Base-by-base conservation (phyloP, 2,888 invertebrate species). In the Parelbella ahira region DNA sequence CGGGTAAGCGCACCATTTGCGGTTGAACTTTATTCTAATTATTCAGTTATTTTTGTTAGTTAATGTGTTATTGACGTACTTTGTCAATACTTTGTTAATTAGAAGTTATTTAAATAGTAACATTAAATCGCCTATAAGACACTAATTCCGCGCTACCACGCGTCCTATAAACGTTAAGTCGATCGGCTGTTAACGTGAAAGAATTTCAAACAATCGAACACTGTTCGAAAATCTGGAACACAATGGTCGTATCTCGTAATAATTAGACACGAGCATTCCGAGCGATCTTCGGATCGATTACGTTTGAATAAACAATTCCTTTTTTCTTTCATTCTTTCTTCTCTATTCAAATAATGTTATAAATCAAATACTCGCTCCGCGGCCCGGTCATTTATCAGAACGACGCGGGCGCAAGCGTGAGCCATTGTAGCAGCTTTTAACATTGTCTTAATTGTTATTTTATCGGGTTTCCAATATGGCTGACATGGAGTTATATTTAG, bases 381-480 rank as follows among this genome's bases (percentile, higher is more conserved):
- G 72, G 74, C 68, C 70, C 66, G 67, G 73, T 81, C 78, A 83
- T 83, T 83, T 79, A 83, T 82, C 81, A 83, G 66, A 56, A 52
- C 54, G 65, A 54, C 70, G 73, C 76, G 58, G 55, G 73, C 77
- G 77, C 74, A 73, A 59, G 60, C 46, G 59, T n/a, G n/a, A n/a
- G 58, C 56, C 60, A 79, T 79, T 79, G 80, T 80, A 67, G 58
- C 65, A 64, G 69, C 63, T 74, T 72, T 79, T 82, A 80, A 78
- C 68, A 73, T 67, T 68, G 66, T 65, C 78, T 81, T 84, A 83
- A 84, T 84, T 84, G 81, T 82, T 82, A 83, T 80, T 81, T 82
- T 84, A 83, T 83, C 81, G 73, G 66, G 75, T 74, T 51, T 72
- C 71, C 75, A 80, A 80, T 76, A 77, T 74, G 75, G 76, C 74